Evolutionary conservation across 2,888 invertebrate species (phyloP), one percentile per base, ranked within the genome.

Genomic region (Lasioglossum zephyrum): DNA sequence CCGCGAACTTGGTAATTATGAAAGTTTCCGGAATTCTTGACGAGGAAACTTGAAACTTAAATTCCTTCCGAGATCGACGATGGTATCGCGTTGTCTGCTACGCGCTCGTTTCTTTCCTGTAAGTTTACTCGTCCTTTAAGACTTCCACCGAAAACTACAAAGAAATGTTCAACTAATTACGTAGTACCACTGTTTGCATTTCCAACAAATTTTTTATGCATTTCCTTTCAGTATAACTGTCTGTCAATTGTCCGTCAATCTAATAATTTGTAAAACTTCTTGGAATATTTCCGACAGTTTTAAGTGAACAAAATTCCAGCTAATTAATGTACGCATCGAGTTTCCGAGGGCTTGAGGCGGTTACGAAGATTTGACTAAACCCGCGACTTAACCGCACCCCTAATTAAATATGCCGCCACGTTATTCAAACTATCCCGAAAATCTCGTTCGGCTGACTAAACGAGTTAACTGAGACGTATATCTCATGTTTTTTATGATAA

Each of bases 1-100:
- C 88, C 88, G 86, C 85, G 84, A 92, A 93, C 91, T 91, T 92
- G 88, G 87, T 93, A 93, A 93, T 93, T 92, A 93, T 92, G 90
- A 91, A 93, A 93, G 92, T 93, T 92, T 90, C 77, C 77, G 73
- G 81, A 88, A 88, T 85, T 83, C 85, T 83, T 73, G 80, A 72
- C 60, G 77, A 57, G 79, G 79, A 73, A 81, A 47, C 79, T 81
- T 69, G 81, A 88, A 82, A 85, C 73, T 83, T 81, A 80, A 81
- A 85, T 87, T 79, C 79, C 84, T 75, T 82, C 74, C 73, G 31
- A 73, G 73, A 39, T 79, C 79, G 77, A 88, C 82, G 73, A 69
- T 57, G 73, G 77, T 82, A 82, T 81, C 70, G 81, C 74, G 36
- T 74, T 72, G 44, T 74, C 70, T 69, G 41, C 57, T 75, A 77